Base-by-base conservation (phyloP, 2,113 vertebrate genomes). In the Danio rerio region DNA sequence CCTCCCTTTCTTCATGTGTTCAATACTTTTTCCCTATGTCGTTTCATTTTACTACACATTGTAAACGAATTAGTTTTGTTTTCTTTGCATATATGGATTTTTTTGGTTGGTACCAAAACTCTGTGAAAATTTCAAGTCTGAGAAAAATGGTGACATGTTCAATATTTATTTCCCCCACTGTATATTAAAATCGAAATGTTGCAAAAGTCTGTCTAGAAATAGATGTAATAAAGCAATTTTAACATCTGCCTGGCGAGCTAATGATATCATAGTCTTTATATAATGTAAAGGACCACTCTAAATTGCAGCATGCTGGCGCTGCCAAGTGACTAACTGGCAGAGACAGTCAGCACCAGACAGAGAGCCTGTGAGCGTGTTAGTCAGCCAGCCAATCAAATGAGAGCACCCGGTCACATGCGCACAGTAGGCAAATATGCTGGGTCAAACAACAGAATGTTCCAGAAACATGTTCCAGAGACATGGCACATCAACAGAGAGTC, bases 341-440 rank as follows among this genome's bases (percentile, higher is more conserved):
- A 73, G 58, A 63, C 53, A 71, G 18, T 20, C 65, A 81, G 43
- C 49, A 56, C 18, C 78, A 76, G 52, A 72, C 49, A 79, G 52
- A 82, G 50, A 73, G 56, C 65, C 71, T n/a, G 72, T 59, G 81
- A 63, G 53, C 43, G 5, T 63, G 75, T 62, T 76, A 73, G 31
- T 21, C 69, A 80, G 31, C 62, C 6, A 71, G 68, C 65, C 74
- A 82, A 82, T 66, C 80, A 81, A 47, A 7, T 6, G 42, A 58
- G 21, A 74, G 74, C 59, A 53, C 16, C 58, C 7, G 45, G 80
- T 82, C 80, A 82, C 61, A 53, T 85, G 75, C 56, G 43, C 42
- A 58, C 81, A 83, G 72, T 65, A 73, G 59, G 80, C 12, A 72
- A 16, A 65, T 50, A 85, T 70, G 73, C 79, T 81, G 20, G 69